Conservation (phyloP, 2,113 vertebrate species). For the Gopherus evgoodei region DNA sequence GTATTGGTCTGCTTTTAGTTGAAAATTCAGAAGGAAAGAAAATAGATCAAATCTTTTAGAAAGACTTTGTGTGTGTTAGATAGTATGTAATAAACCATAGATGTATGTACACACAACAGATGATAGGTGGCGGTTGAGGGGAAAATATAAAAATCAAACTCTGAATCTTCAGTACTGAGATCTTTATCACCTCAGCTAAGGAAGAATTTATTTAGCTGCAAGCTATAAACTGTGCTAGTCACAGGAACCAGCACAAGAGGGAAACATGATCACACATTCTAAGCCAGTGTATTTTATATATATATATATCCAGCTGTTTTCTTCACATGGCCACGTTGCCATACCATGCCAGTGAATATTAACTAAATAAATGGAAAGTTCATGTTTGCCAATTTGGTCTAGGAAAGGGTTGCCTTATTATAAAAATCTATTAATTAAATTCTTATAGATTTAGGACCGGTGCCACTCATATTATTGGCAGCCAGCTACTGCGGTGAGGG, state of each 20-base stretch:
- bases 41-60: not conserved
- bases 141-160: not conserved
- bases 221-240: not conserved
- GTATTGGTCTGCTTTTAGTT: not conserved
- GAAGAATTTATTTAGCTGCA: not conserved
- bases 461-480: not conserved
- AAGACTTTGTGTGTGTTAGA: not conserved
- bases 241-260: not conserved
- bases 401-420: not conserved
- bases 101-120: not conserved
- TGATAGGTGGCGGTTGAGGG: not conserved
- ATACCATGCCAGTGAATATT: not conserved
- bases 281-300: not conserved
- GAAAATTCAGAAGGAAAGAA: not conserved
- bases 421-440: not conserved
- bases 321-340: not conserved
- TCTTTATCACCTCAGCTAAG: not conserved
- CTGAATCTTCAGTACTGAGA: not conserved
- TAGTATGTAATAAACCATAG: not conserved
- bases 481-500: not conserved
- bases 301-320: not conserved
- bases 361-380: not conserved
- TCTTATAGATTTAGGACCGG: not conserved
- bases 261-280: not conserved
- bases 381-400: not conserved